A percentile compares a stretch with the other conserved stretches of the same genome.
Evolutionary conservation across 1,140 invertebrate species (phyloP).

Genomic region (Hypothenemus hampei): DNA sequence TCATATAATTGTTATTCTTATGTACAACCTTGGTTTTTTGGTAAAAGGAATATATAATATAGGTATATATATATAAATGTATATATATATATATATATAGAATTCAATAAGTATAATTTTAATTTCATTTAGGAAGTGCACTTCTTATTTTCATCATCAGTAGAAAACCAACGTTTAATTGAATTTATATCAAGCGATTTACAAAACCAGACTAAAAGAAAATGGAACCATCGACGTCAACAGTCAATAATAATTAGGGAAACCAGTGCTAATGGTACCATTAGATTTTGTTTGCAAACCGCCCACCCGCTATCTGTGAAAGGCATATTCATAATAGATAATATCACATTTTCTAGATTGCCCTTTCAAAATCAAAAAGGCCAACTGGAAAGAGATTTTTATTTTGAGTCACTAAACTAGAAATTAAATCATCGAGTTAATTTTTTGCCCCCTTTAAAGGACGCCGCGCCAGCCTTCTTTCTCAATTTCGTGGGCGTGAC

Average conservation of each 20-base stretch:
- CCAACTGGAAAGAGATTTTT: background rate
- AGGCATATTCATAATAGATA: background rate
- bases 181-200: background rate
- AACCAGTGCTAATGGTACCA: background rate
- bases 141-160: no score
- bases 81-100: no score
- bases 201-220: background rate
- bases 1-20: background rate
- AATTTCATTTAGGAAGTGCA: background rate
- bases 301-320: background rate
- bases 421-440: background rate
- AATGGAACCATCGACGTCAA: background rate
- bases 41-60: no score
- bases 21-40: background rate
- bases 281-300: background rate
- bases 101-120: background rate
- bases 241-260: background rate
- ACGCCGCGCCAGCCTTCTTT: conserved; percentile 29
- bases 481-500: conserved; percentile 34
- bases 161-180: background rate
- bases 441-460: background rate
- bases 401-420: background rate
- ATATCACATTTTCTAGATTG: background rate
- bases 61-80: no score
- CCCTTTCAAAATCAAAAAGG: background rate